Evolutionary conservation across 2,888 invertebrate genomes (phyloP).

Genomic region (Rhingia rostrata): DNA sequence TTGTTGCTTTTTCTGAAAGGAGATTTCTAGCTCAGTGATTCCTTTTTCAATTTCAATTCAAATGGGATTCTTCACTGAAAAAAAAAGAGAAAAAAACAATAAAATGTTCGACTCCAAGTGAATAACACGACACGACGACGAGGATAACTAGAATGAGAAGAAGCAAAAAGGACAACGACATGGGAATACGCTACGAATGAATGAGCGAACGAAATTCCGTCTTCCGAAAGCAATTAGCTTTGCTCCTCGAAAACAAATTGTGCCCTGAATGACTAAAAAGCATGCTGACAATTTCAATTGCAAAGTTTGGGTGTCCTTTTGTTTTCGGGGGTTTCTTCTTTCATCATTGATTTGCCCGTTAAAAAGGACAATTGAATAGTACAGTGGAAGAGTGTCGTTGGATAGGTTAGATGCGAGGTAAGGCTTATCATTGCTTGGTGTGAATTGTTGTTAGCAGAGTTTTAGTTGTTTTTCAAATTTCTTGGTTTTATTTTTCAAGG

Average conservation of each 20-base stretch:
- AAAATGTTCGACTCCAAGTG: conserved; percentile 28
- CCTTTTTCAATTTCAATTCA: conserved; percentile 39
- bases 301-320: conserved; percentile 46
- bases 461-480: background rate
- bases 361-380: conserved; percentile 29
- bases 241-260: conserved; percentile 55
- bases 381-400: conserved; percentile 1
- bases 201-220: conserved; percentile 37
- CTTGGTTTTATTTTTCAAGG: background rate
- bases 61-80: conserved; percentile 19
- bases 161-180: conserved; percentile 22
- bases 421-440: conserved; percentile 1
- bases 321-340: conserved; percentile 13
- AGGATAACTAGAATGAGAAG: background rate
- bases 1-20: background rate
- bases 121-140: conserved; percentile 1
- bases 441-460: conserved; percentile 1
- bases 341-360: conserved; percentile 22
- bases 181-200: conserved; percentile 13
- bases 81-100: conserved; percentile 5
- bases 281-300: conserved; percentile 69
- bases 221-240: conserved; percentile 68
- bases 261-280: conserved; percentile 58
- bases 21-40: conserved; percentile 11
- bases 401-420: background rate